A percentile compares a stretch with the other conserved stretches of the same genome.
Conservation (phyloP, 2,797 vertebrate genomes). For the Ambastaia sidthimunki region DNA sequence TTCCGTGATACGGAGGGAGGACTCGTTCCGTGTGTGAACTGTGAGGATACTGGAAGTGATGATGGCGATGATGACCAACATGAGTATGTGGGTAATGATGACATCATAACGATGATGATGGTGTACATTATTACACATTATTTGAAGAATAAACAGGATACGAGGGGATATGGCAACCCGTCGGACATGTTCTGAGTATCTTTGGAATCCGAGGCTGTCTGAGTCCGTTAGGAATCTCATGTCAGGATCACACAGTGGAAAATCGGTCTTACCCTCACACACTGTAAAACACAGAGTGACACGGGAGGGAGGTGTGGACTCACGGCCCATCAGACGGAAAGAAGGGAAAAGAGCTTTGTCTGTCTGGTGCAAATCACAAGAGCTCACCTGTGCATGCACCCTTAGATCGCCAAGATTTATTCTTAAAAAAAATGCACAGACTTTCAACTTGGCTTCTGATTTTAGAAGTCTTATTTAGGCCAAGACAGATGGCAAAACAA, state of each 20-base stretch:
- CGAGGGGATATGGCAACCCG: slow-evolving; percentile 66
- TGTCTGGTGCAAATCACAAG: slow-evolving; percentile 42
- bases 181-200: slow-evolving; percentile 65
- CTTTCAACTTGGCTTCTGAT: slow-evolving; percentile 10
- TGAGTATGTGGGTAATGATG: not conserved
- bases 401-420: slow-evolving; percentile 10
- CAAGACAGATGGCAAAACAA: no score
- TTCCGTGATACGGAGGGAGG: not conserved
- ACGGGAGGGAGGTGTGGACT: slow-evolving; percentile 35
- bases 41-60: not conserved
- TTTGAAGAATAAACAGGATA: slow-evolving; percentile 62
- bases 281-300: slow-evolving; percentile 56
- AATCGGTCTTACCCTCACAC: slow-evolving; percentile 43
- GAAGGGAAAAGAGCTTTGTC: slow-evolving; percentile 35
- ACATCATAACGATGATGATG: not conserved
- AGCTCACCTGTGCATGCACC: slow-evolving; percentile 35
- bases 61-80: not conserved
- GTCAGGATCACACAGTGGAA: slow-evolving; percentile 56
- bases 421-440: not conserved
- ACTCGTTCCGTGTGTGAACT: slow-evolving; percentile 26
- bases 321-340: slow-evolving; percentile 35
- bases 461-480: not conserved
- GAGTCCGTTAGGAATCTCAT: slow-evolving; percentile 66
- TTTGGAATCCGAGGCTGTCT: slow-evolving; percentile 66
- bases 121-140: not conserved